phyloP scores from a whole-genome alignment of 2,797 vertebrate genomes.

The Oryzias sinensis region DNA sequence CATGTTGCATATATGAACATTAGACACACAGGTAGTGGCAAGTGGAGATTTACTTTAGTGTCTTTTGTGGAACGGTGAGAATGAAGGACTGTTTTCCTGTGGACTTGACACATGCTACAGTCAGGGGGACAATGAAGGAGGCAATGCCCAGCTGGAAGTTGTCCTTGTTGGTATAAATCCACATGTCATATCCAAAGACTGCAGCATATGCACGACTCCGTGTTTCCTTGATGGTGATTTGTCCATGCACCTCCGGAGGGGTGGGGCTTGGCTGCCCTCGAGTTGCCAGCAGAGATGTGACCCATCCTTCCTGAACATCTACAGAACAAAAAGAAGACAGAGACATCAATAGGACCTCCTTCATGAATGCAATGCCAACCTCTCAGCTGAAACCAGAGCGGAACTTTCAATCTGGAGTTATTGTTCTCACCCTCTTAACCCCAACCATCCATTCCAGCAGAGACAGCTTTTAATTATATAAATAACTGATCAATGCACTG shows the following conservation, averaged over 20 bases:
- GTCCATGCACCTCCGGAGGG: conserved; percentile 57
- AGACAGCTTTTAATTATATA: no score
- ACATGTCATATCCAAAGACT: conserved; percentile 69
- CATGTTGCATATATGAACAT: neutral
- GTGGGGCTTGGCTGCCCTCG: conserved; percentile 60
- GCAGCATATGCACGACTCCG: conserved; percentile 67
- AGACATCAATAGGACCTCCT: neutral
- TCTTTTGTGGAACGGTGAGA: conserved; percentile 76
- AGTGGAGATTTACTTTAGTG: conserved; percentile 58
- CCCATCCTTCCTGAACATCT: conserved; percentile 68
- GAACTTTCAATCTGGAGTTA: no score
- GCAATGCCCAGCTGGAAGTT: conserved; percentile 74
- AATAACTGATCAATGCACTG: no score
- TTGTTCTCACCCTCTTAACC: no score
- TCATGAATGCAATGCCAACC: no score
- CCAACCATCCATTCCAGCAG: no score
- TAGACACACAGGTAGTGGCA: neutral
- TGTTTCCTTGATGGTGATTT: conserved; percentile 67
- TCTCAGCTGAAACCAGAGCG: no score
- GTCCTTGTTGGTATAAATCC: conserved; percentile 78
- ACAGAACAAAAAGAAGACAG: neutral
- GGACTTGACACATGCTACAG: conserved; percentile 64
- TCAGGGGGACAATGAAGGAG: conserved; percentile 71
- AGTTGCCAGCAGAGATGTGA: conserved; percentile 65
- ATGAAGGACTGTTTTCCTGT: conserved; percentile 66